phyloP scores from a whole-genome alignment of 2,797 vertebrate species.

The Morus bassanus region DNA sequence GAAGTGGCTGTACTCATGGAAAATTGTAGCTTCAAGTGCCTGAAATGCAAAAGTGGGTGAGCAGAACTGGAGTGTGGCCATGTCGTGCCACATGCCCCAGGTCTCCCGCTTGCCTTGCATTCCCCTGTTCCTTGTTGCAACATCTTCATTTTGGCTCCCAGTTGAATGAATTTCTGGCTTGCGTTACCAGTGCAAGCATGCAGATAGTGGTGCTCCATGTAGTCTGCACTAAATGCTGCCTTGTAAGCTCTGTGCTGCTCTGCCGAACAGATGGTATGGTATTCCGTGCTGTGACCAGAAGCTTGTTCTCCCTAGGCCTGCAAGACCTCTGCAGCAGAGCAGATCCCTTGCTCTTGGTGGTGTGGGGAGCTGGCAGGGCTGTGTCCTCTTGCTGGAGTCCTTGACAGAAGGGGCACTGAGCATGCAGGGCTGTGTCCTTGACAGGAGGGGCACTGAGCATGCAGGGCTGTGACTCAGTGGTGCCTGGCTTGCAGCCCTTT shows the following conservation, averaged over 20 bases:
- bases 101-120: slow-evolving; percentile 71
- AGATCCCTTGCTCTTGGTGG: too few relatives aligned
- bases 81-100: rapidly evolving
- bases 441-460: rapidly evolving
- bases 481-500: not conserved
- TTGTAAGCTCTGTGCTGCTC: slow-evolving; percentile 83
- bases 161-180: slow-evolving; percentile 83
- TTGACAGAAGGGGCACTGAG: not conserved
- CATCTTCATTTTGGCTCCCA: slow-evolving; percentile 85
- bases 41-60: slow-evolving; percentile 49
- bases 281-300: slow-evolving; percentile 75
- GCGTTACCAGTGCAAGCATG: slow-evolving; percentile 79
- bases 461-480: not conserved
- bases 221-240: slow-evolving; percentile 86
- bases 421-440: not conserved
- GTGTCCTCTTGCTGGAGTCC: rapidly evolving
- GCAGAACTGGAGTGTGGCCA: rapidly evolving
- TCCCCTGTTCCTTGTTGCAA: slow-evolving; percentile 83
- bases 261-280: slow-evolving; percentile 73
- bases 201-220: slow-evolving; percentile 81
- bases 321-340: too few relatives aligned
- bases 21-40: slow-evolving; percentile 85
- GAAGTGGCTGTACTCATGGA: slow-evolving; percentile 85
- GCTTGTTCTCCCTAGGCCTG: not conserved
- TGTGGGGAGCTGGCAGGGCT: not conserved